phyloP scores from a whole-genome alignment of 2,797 vertebrate species.

The Poecile montanus region DNA sequence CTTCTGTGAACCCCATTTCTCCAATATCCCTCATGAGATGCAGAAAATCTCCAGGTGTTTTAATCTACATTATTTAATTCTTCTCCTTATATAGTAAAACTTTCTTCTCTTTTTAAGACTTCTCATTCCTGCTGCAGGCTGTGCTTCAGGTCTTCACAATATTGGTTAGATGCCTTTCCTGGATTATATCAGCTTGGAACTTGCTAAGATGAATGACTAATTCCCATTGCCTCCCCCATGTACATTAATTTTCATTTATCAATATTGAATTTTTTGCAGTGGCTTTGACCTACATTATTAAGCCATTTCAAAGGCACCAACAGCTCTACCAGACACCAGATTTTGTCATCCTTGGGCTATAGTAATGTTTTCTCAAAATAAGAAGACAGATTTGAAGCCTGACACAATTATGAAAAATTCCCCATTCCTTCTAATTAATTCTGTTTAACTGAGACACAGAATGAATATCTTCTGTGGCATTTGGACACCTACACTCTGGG shows the following conservation, averaged over 20 bases:
- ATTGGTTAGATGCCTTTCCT: neutral
- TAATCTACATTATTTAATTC: neutral
- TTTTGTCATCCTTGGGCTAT: neutral
- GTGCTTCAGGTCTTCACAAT: neutral
- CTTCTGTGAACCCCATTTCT: constrained; percentile 9
- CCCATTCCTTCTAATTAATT: neutral
- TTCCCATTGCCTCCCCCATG: neutral
- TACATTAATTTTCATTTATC: constrained; percentile 32
- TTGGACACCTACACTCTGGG: neutral
- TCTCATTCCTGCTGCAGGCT: neutral
- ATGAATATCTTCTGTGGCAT: neutral
- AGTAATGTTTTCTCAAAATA: neutral
- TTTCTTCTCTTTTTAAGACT: neutral
- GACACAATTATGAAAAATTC: neutral
- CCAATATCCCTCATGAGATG: neutral
- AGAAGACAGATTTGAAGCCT: neutral
- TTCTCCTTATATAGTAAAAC: neutral
- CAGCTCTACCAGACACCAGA: neutral
- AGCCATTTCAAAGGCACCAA: neutral
- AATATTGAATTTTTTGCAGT: neutral
- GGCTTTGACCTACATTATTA: neutral
- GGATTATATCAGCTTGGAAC: neutral
- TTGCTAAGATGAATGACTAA: neutral
- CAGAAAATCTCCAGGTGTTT: neutral
- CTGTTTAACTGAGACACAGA: neutral